Conservation (phyloP, 2,113 vertebrate species). For the Danionella cerebrum region DNA sequence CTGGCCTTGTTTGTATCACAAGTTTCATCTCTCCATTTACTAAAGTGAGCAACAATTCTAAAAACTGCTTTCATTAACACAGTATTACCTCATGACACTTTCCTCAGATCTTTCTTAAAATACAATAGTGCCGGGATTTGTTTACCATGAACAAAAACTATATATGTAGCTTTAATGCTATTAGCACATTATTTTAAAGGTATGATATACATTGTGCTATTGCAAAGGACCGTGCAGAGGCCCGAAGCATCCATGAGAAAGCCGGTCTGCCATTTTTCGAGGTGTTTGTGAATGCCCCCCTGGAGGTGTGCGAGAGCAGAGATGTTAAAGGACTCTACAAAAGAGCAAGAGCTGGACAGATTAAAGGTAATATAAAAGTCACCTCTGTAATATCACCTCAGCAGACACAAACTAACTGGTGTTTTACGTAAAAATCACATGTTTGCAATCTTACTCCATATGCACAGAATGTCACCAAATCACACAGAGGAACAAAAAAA, state of each 20-base stretch:
- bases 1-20: constrained; percentile 87
- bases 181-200: too few species aligned
- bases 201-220: background rate
- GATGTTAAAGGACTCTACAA: constrained; percentile 98
- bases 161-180: too few species aligned
- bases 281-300: constrained; percentile 82
- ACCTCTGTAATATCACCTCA: background rate
- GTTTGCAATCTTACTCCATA: too few species aligned
- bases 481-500: too few species aligned
- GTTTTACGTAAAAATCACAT: too few species aligned
- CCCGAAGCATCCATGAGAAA: constrained; percentile 72
- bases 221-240: constrained; percentile 79
- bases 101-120: too few species aligned
- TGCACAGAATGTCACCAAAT: too few species aligned
- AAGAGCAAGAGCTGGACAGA: constrained; percentile 90
- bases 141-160: too few species aligned
- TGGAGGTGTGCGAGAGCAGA: constrained; percentile 87
- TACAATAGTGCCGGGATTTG: too few species aligned
- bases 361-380: constrained; percentile 75
- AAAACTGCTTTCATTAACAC: background rate
- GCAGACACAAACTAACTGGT: too few species aligned
- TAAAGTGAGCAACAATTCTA: constrained; percentile 64
- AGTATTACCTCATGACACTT: too few species aligned
- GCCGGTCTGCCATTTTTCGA: constrained; percentile 89
- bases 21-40: constrained; percentile 92